phyloP scores from a whole-genome alignment of 2,797 vertebrate genomes.

The Balearica regulorum region DNA sequence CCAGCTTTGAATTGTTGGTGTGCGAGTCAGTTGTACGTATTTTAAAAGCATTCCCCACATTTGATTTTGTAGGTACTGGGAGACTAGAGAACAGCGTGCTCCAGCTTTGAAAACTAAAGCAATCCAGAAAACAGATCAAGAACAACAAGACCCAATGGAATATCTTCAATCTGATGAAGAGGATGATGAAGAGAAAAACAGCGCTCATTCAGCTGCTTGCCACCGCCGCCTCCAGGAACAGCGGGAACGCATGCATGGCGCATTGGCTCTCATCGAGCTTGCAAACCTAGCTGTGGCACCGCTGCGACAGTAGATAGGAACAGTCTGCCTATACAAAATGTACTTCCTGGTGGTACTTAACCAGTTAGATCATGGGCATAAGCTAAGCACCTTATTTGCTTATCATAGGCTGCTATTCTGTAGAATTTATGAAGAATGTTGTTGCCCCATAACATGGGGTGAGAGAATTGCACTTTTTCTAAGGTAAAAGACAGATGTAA shows the following conservation, averaged over 20 bases:
- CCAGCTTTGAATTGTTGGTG: not conserved
- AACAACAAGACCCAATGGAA: conserved; percentile 95
- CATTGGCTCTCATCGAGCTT: conserved; percentile 95
- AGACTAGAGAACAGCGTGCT: conserved; percentile 88
- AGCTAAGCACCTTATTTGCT: conserved; percentile 99
- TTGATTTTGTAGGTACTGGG: conserved; percentile 85
- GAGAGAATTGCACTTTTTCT: conserved; percentile 89
- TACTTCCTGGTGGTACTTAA: conserved; percentile 70
- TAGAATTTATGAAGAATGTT: conserved; percentile 99
- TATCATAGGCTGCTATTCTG: conserved; percentile 97
- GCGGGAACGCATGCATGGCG: conserved; percentile 93
- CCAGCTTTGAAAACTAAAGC: conserved; percentile 84
- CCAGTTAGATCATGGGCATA: conserved; percentile 77
- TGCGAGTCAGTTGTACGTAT: fast-evolving
- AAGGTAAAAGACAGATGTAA: conserved; percentile 82
- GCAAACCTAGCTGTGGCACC: conserved; percentile 89
- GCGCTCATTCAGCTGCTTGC: conserved; percentile 73
- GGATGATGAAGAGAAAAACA: conserved; percentile 80
- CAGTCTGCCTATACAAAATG: conserved; percentile 47
- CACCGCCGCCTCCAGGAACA: conserved; percentile 88
- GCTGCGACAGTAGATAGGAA: conserved; percentile 74
- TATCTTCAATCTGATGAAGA: conserved; percentile 90
- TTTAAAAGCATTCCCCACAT: not conserved
- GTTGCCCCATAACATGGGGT: conserved; percentile 76
- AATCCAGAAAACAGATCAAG: conserved; percentile 83